Evolutionary conservation across 2,888 invertebrate genomes (phyloP).

Genomic region (Chrysina gloriosa): DNA sequence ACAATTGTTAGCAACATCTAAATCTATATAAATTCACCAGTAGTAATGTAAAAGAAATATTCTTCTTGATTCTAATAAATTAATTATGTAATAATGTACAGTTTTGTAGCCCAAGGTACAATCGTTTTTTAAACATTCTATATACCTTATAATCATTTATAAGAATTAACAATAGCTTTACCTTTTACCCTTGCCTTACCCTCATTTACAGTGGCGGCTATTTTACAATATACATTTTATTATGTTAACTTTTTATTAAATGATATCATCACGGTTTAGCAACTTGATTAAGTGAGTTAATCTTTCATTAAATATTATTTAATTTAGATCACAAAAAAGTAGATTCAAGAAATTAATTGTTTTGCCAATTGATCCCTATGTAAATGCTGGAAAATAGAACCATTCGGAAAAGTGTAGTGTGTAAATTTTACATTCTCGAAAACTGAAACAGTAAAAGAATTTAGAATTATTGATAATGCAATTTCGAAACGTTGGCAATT

Average conservation of each 20-base stretch:
- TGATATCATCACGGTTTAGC: constrained; percentile 17
- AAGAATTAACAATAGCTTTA: constrained; percentile 58
- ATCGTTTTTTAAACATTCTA: constrained; percentile 54
- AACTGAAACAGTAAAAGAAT: too few species aligned
- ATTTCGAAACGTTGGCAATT: too few species aligned
- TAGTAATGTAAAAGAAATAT: constrained; percentile 51
- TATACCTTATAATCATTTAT: constrained; percentile 51
- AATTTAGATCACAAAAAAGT: too few species aligned
- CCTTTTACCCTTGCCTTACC: constrained; percentile 57
- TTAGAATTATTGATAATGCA: too few species aligned
- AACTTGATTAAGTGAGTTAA: too few species aligned
- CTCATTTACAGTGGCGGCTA: constrained; percentile 56
- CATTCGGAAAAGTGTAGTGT: too few species aligned
- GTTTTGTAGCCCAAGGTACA: constrained; percentile 55
- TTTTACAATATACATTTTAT: constrained; percentile 53
- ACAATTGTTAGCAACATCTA: constrained; percentile 56
- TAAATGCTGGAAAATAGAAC: too few species aligned
- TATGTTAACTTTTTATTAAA: constrained; percentile 57
- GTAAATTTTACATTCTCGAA: too few species aligned
- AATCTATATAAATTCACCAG: constrained; percentile 53
- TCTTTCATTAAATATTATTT: constrained; percentile 9
- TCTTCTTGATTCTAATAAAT: constrained; percentile 53
- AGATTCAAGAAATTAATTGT: too few species aligned
- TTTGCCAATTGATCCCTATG: too few species aligned
- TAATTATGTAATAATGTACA: constrained; percentile 54